phyloP scores from a whole-genome alignment of 1,140 invertebrate genomes.

The Hesperophylax magnus region DNA sequence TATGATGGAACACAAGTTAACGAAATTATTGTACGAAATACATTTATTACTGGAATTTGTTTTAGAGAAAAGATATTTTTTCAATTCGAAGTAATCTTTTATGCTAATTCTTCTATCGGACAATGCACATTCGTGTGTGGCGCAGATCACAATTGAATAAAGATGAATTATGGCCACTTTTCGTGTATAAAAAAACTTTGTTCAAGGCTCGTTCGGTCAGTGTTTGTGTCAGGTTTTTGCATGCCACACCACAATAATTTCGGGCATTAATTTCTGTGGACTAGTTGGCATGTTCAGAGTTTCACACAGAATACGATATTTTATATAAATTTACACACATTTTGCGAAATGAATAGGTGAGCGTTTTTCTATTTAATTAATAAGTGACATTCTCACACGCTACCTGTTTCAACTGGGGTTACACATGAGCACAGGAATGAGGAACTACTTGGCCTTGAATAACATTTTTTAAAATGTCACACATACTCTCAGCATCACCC shows the following conservation, averaged over 20 bases:
- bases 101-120: slow-evolving; percentile 10
- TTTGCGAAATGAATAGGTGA: slow-evolving; percentile 23
- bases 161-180: slow-evolving; percentile 8
- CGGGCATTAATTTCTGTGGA: slow-evolving; percentile 14
- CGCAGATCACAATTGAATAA: slow-evolving; percentile 28
- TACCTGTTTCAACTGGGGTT: not conserved
- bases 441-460: too few species aligned
- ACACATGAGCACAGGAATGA: not conserved
- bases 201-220: slow-evolving; percentile 29
- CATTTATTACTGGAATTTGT: not conserved
- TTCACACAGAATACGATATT: slow-evolving; percentile 13
- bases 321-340: slow-evolving; percentile 35
- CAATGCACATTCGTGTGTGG: not conserved
- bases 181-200: not conserved
- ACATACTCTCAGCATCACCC: too few species aligned
- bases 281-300: slow-evolving; percentile 19
- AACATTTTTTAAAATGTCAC: too few species aligned
- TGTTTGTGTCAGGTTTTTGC: slow-evolving; percentile 9
- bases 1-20: too few species aligned
- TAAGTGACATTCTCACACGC: slow-evolving; percentile 31
- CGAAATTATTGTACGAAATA: not conserved
- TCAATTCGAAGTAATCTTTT: not conserved
- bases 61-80: not conserved
- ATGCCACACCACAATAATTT: slow-evolving; percentile 21
- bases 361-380: slow-evolving; percentile 36